phyloP scores from a whole-genome alignment of 2,888 invertebrate genomes.

The Drosophila dives region DNA sequence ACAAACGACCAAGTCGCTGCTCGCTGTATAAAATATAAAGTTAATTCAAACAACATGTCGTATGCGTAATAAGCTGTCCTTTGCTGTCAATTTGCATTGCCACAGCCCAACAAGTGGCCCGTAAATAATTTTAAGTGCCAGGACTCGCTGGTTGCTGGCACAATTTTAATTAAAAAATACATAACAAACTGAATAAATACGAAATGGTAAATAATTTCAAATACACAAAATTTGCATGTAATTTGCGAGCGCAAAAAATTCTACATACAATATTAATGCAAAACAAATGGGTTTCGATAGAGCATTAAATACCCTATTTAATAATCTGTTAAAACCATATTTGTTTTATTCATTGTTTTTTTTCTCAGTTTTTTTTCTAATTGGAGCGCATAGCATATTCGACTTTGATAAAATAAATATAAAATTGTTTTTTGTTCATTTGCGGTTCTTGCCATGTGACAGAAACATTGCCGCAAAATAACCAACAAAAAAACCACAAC shows the following conservation, averaged over 20 bases:
- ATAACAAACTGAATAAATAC: slow-evolving; percentile 29
- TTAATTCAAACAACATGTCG: slow-evolving; percentile 56
- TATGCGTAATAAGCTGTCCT: slow-evolving; percentile 56
- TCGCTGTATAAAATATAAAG: slow-evolving; percentile 12
- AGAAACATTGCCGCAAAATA: slow-evolving; percentile 23
- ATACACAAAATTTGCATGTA: slow-evolving; percentile 32
- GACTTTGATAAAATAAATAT: too few relatives aligned
- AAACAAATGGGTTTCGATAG: slow-evolving; percentile 18
- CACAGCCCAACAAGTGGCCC: slow-evolving; percentile 6
- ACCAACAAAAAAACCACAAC: slow-evolving; percentile 27
- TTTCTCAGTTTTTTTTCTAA: neutral
- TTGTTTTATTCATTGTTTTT: neutral
- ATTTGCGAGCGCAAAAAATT: slow-evolving; percentile 26
- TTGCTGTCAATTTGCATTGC: slow-evolving; percentile 47
- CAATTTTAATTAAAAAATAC: slow-evolving; percentile 46
- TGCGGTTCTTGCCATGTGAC: slow-evolving; percentile 60
- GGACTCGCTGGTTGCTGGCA: neutral
- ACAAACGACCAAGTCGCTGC: slow-evolving; percentile 43
- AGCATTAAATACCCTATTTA: slow-evolving; percentile 13
- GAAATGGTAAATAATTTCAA: slow-evolving; percentile 37
- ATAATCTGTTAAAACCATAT: neutral
- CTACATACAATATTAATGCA: slow-evolving; percentile 38
- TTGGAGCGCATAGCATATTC: neutral
- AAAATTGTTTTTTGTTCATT: slow-evolving; percentile 16
- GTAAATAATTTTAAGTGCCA: slow-evolving; percentile 7